Evolutionary conservation across 2,113 vertebrate genomes (phyloP).

Genomic region (Pomatorhinus ruficollis): DNA sequence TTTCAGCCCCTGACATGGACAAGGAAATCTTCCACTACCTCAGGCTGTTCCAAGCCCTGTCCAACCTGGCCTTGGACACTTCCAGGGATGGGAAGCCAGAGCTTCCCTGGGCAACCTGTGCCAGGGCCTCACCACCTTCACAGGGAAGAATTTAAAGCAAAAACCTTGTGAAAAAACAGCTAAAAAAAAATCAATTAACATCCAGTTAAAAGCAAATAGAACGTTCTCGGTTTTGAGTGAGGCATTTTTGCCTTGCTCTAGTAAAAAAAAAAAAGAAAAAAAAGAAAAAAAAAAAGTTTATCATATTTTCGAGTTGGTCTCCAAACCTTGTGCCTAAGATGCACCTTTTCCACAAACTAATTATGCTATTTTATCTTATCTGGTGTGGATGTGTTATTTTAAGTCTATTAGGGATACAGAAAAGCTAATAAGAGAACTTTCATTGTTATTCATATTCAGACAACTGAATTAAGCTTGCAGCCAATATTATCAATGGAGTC

Average conservation of each 20-base stretch:
- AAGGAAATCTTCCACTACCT: not conserved
- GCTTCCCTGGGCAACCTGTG: not conserved
- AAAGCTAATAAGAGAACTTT: not conserved
- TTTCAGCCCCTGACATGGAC: not conserved
- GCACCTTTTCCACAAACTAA: not conserved
- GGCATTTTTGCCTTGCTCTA: not conserved
- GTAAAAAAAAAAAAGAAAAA: not conserved
- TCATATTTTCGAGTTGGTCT: not conserved
- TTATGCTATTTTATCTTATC: not conserved
- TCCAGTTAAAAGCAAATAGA: not conserved
- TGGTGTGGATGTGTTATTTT: not conserved
- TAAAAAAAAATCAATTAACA: not conserved
- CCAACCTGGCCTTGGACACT: not conserved
- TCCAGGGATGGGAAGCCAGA: not conserved
- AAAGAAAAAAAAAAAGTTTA: not conserved
- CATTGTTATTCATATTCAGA: not conserved
- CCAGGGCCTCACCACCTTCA: not conserved
- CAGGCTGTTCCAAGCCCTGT: accelerated
- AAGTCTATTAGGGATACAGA: not conserved
- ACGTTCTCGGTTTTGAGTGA: not conserved
- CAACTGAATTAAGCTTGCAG: not conserved
- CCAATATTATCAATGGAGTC: not conserved
- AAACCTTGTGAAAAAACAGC: not conserved
- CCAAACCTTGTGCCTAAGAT: not conserved
- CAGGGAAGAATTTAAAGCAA: not conserved